Percentiles rank a stretch among this genome's conserved stretches.
Conservation (phyloP, 1,140 invertebrate genomes). For the Heliconius congener region DNA sequence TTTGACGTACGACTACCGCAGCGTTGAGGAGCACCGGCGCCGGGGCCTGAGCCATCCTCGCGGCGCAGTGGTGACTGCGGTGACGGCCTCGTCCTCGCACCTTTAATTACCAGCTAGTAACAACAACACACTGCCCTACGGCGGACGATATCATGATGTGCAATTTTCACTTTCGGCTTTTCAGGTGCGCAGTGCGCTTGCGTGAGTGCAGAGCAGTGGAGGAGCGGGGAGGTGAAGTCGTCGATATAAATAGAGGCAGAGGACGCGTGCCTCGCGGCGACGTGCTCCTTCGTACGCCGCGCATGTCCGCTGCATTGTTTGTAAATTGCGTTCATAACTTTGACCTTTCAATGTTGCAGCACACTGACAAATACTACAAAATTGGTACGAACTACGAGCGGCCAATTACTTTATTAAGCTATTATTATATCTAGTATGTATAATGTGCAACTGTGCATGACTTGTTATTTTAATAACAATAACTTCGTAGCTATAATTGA, state of each 20-base stretch:
- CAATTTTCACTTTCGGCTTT: conserved; percentile 77
- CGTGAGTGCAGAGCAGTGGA: conserved; percentile 56
- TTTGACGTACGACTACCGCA: conserved; percentile 68
- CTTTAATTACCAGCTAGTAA: conserved; percentile 50
- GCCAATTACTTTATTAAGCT: conserved; percentile 13
- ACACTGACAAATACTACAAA: conserved; percentile 30
- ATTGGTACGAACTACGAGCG: background rate
- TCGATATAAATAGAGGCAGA: conserved; percentile 78
- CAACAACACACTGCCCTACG: conserved; percentile 47
- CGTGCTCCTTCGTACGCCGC: conserved; percentile 40
- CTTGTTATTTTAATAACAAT: too few species aligned
- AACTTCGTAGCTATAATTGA: too few species aligned
- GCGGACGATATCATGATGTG: conserved; percentile 64
- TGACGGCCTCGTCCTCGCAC: conserved; percentile 38
- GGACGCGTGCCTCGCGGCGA: conserved; percentile 53
- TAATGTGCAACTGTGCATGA: background rate
- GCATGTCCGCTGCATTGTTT: conserved; percentile 66
- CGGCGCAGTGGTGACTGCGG: conserved; percentile 49
- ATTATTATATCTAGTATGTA: conserved; percentile 9
- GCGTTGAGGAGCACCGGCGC: conserved; percentile 51
- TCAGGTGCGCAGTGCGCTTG: conserved; percentile 67
- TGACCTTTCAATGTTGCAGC: conserved; percentile 54
- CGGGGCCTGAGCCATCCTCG: conserved; percentile 68
- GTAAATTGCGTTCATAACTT: conserved; percentile 59
- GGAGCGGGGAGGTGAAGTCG: conserved; percentile 53